Conservation (phyloP, 2,888 invertebrate species). For the Andrena chrysosceles region DNA sequence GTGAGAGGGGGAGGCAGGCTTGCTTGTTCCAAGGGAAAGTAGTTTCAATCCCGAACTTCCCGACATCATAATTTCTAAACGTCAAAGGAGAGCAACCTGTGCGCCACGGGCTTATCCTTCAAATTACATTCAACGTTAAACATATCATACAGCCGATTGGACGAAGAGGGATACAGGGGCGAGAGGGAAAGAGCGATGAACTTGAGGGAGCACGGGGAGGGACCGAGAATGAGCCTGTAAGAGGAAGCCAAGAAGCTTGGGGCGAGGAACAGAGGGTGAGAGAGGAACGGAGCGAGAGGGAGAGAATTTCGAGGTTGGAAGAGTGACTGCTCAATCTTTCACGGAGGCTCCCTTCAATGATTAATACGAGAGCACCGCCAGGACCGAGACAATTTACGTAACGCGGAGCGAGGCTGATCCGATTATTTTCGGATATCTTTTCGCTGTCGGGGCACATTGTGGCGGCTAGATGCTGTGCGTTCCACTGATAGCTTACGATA, state of each 20-base stretch:
- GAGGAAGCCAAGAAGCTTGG: conserved; percentile 29
- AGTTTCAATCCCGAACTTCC: conserved; percentile 66
- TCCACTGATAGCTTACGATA: too few species aligned
- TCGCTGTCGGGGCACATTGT: conserved; percentile 1
- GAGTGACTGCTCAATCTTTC: conserved; percentile 63
- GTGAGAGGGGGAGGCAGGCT: background rate
- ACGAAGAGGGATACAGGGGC: conserved; percentile 52
- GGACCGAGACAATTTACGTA: conserved; percentile 76
- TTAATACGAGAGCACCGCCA: conserved; percentile 75
- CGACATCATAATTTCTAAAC: conserved; percentile 62
- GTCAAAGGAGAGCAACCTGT: conserved; percentile 59
- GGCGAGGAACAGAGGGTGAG: conserved; percentile 37
- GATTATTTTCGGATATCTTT: conserved; percentile 55
- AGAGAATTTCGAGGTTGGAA: conserved; percentile 49
- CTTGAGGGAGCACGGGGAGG: conserved; percentile 41
- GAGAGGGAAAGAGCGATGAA: conserved; percentile 34
- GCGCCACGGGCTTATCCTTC: conserved; percentile 52
- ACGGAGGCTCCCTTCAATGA: conserved; percentile 70
- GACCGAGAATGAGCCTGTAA: conserved; percentile 44
- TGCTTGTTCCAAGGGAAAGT: conserved; percentile 34
- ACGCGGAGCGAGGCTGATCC: conserved; percentile 72
- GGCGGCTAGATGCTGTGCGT: background rate
- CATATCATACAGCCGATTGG: conserved; percentile 68
- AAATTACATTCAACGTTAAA: conserved; percentile 74
- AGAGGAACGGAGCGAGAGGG: background rate